A percentile compares a stretch with the other conserved stretches of the same genome.
These are phyloP conservation scores for Campaea margaritaria DNA, from an alignment of 2,888 invertebrate genomes.

Conservation along the genomic window DNA sequence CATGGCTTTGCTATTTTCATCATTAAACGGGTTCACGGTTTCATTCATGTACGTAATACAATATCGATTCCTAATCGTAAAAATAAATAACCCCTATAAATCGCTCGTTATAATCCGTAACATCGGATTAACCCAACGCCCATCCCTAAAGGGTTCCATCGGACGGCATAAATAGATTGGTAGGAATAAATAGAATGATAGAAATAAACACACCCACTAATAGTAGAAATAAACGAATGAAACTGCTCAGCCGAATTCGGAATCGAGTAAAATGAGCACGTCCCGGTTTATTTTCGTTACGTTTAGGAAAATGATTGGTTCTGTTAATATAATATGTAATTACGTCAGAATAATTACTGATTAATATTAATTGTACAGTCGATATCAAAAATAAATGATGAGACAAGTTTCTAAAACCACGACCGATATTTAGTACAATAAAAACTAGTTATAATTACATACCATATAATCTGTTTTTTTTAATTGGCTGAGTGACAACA, in stretches of 20 bases:
- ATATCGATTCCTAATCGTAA: not conserved
- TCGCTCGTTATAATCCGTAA: conserved; percentile 6
- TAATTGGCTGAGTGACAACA: too few relatives aligned
- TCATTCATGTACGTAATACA: not conserved
- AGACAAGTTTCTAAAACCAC: too few relatives aligned
- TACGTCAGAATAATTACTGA: too few relatives aligned
- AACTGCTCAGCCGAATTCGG: conserved; percentile 1
- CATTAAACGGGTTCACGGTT: too few relatives aligned
- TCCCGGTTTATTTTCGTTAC: conserved; percentile 7
- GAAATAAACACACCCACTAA: not conserved
- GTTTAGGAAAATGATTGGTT: conserved; percentile 1
- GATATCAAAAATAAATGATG: too few relatives aligned
- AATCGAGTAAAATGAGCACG: conserved; percentile 3
- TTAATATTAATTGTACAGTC: too few relatives aligned
- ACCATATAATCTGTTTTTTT: too few relatives aligned
- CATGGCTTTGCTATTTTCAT: too few relatives aligned
- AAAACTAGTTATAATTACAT: too few relatives aligned
- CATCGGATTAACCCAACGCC: conserved; percentile 1
- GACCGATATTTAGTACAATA: too few relatives aligned
- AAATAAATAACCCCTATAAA: conserved; percentile 5
- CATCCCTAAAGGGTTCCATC: conserved; percentile 2
- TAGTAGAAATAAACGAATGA: conserved; percentile 8
- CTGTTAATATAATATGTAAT: not conserved
- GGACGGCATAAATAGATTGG: not conserved
- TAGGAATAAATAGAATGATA: conserved; percentile 1